Conservation (phyloP, 2,888 invertebrate genomes). For the Zele albiditarsus region DNA sequence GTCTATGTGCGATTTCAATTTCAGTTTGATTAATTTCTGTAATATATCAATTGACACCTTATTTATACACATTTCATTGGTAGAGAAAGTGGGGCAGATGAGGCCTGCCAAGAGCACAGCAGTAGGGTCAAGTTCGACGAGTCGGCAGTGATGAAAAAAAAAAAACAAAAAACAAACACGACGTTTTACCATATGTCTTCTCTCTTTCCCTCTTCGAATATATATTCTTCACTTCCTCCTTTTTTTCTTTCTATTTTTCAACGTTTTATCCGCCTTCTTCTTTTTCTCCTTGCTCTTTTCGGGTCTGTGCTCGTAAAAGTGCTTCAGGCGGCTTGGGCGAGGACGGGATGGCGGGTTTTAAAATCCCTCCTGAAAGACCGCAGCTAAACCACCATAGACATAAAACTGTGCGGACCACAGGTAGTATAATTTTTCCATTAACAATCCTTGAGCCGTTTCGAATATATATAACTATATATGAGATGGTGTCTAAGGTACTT, state of each 20-base stretch:
- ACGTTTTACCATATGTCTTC: slow-evolving; percentile 26
- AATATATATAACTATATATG: slow-evolving; percentile 4
- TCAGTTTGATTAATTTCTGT: not conserved
- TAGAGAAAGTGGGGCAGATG: slow-evolving; percentile 32
- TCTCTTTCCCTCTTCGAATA: not conserved
- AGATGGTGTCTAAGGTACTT: slow-evolving; percentile 6
- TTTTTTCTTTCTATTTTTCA: not conserved
- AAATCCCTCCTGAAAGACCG: slow-evolving; percentile 13
- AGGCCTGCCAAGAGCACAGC: slow-evolving; percentile 26
- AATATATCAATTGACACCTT: slow-evolving; percentile 17
- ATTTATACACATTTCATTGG: not conserved
- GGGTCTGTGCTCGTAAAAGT: slow-evolving; percentile 26
- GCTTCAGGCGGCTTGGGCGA: slow-evolving; percentile 24
- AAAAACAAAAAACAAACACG: not conserved
- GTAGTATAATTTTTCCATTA: slow-evolving; percentile 36
- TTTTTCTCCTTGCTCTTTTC: slow-evolving; percentile 27
- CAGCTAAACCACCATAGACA: slow-evolving; percentile 28
- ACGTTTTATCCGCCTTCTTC: not conserved
- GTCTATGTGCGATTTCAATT: too few species aligned
- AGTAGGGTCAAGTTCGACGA: slow-evolving; percentile 33
- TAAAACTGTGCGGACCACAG: slow-evolving; percentile 24
- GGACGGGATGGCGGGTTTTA: slow-evolving; percentile 29
- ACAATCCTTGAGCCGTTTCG: slow-evolving; percentile 19
- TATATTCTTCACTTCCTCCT: not conserved
- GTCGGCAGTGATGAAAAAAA: slow-evolving; percentile 16